A percentile compares a stretch with the other conserved stretches of the same genome.
Conservation (phyloP, 2,888 invertebrate species). For the Morinoia aosen region DNA sequence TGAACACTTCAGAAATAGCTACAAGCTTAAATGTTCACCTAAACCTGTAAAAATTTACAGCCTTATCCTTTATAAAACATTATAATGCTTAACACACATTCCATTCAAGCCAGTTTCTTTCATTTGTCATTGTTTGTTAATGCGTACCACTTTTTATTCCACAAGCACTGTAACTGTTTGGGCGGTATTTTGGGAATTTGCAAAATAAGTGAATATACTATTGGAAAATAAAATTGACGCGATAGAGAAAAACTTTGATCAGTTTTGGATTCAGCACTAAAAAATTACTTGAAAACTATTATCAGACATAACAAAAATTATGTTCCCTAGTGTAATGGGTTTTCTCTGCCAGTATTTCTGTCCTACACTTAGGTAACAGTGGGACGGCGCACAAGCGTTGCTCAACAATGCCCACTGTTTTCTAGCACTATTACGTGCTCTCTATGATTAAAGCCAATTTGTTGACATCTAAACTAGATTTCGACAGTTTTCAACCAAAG, state of each 20-base stretch:
- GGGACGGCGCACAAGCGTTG: too few species aligned
- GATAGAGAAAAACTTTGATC: conserved; percentile 48
- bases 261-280: conserved; percentile 44
- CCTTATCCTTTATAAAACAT: conserved; percentile 46
- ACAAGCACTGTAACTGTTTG: too few species aligned
- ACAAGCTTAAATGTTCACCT: background rate
- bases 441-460: too few species aligned
- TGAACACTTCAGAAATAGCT: background rate
- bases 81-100: background rate
- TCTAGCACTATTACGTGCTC: too few species aligned
- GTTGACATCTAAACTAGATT: too few species aligned
- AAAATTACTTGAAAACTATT: conserved; percentile 36
- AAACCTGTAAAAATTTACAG: background rate
- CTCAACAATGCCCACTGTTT: too few species aligned
- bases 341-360: too few species aligned
- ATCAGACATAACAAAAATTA: conserved; percentile 42
- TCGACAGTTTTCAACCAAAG: too few species aligned
- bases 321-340: conserved; percentile 1
- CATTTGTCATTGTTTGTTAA: background rate
- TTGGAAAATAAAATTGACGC: background rate
- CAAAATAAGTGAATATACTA: background rate
- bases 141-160: too few species aligned
- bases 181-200: too few species aligned
- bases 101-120: background rate
- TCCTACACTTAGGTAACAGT: too few species aligned